Base-by-base conservation (phyloP, 2,888 invertebrate species). In the Nasonovia ribisnigri region DNA sequence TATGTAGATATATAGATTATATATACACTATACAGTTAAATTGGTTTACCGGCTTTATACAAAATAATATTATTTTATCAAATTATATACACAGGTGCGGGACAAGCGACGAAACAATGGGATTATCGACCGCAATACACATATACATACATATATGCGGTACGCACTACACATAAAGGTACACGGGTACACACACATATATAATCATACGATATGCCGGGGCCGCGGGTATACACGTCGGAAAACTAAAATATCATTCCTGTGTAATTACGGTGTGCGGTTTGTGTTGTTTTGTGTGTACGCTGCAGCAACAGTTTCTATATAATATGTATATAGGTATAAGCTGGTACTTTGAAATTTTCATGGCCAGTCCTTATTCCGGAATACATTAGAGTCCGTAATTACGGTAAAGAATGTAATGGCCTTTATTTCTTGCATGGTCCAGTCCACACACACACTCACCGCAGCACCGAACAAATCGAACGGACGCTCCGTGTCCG, bases 181-280 rank as follows among this genome's bases (percentile, higher is more conserved):
- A 57, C 20, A 26, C 57, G 26, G 26, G 26, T 26, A 57, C 57
- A 57, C 57, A 57, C 57, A 67, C 24, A 51, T 60, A 46, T 90
- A 60, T 46, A n/a, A 67, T 67, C 67, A 42, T 84, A 51, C 26
- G 57, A 91, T 91, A 86, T 29, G 67, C 60, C 54, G 92, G 51
- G 91, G 57, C 57, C 91, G 91, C 92, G 87, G 60, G 92, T 88
- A 77, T 77, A 51, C 93, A 48, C 93, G 93, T 90, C 42, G 93
- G 93, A 93, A 93, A 93, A 93, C 93, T 90, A 93, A 93, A 93
- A 93, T 93, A 93, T 93, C 93, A 93, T 93, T 93, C 93, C 93
- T 60, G 67, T 67, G 93, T 93, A 93, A 93, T 93, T 93, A 93
- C 90, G 90, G 90, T 51, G 93, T 90, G 93, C 90, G 93, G 93